A percentile compares a stretch with the other conserved stretches of the same genome.
phyloP scores from a whole-genome alignment of 2,888 invertebrate species.

The Trachelus iudaicus region DNA sequence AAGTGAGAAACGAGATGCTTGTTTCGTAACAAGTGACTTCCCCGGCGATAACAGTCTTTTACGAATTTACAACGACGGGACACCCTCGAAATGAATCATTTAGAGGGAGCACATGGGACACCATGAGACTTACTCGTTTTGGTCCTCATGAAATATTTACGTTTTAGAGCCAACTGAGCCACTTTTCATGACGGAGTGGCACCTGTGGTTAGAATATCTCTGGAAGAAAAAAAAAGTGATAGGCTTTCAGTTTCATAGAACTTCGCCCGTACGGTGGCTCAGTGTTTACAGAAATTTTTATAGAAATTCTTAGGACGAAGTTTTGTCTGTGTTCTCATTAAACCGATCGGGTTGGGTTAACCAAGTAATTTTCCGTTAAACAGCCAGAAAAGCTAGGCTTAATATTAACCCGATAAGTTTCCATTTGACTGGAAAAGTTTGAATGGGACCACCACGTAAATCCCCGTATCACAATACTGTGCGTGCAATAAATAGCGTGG shows the following conservation, averaged over 20 bases:
- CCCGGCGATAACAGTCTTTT: not conserved
- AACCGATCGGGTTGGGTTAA: not conserved
- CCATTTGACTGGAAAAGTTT: not conserved
- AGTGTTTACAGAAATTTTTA: not conserved
- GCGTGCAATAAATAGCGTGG: constrained; percentile 49
- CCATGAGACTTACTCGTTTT: constrained; percentile 31
- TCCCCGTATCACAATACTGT: constrained; percentile 38
- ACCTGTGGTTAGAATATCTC: constrained; percentile 41
- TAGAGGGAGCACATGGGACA: not conserved
- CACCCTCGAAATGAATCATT: not conserved
- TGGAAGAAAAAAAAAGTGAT: not conserved
- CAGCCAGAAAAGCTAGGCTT: not conserved
- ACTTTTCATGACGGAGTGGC: constrained; percentile 41
- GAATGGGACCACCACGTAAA: constrained; percentile 25
- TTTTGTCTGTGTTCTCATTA: not conserved
- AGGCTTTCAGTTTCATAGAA: not conserved
- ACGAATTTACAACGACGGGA: not conserved
- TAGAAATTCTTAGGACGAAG: not conserved
- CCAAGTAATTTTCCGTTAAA: not conserved
- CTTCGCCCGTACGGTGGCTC: not conserved
- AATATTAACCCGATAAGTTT: not conserved
- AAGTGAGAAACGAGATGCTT: not conserved
- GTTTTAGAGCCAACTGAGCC: constrained; percentile 42
- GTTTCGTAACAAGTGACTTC: not conserved
- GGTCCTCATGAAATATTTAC: constrained; percentile 54